Conservation (phyloP, 2,797 vertebrate species). For the Iguana delicatissima region DNA sequence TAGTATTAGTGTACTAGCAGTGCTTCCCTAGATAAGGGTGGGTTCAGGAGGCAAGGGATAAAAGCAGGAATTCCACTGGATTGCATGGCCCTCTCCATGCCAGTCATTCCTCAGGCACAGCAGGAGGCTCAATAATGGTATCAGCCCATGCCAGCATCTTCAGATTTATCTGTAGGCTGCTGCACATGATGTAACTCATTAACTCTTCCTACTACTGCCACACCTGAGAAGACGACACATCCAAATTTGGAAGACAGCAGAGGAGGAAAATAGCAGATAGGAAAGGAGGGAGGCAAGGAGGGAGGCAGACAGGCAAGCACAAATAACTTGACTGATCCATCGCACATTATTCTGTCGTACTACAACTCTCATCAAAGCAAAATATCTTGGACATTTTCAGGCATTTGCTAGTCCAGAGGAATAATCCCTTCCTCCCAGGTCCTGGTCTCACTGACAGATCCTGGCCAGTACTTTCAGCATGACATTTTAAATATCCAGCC, state of each 20-base stretch:
- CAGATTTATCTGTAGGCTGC: neutral
- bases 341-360: neutral
- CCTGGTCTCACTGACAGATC: no score
- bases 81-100: neutral
- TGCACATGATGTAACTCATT: neutral
- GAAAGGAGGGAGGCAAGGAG: no score
- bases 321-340: neutral
- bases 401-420: no score
- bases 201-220: neutral
- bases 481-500: no score
- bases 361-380: no score
- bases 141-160: neutral
- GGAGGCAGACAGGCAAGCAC: no score
- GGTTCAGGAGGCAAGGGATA: neutral
- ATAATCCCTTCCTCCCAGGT: no score
- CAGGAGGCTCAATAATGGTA: neutral
- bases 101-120: neutral
- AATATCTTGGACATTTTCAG: no score
- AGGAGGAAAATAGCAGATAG: neutral
- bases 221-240: neutral
- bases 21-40: neutral
- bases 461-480: no score
- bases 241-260: neutral
- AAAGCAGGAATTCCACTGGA: neutral
- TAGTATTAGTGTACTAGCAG: neutral